Evolutionary conservation across 2,888 invertebrate genomes (phyloP).

Genomic region (Cylloceria caligata): DNA sequence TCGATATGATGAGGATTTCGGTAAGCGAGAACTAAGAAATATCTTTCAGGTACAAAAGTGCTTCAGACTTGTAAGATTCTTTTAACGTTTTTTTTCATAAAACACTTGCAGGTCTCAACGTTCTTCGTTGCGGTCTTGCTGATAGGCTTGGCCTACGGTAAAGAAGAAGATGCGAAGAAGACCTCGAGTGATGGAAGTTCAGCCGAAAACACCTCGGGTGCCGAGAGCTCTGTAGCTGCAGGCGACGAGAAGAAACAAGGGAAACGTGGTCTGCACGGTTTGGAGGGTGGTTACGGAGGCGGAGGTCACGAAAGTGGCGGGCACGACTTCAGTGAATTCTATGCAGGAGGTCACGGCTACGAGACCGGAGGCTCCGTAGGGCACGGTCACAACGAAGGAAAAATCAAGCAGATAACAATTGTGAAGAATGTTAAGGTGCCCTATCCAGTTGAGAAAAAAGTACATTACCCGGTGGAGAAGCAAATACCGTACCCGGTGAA

Average conservation of each 20-base stretch:
- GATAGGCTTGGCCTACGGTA: conserved; percentile 74
- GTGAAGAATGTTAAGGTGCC: conserved; percentile 86
- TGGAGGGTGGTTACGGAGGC: conserved; percentile 78
- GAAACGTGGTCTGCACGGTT: conserved; percentile 89
- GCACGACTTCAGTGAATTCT: conserved; percentile 48
- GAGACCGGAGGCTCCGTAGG: conserved; percentile 63
- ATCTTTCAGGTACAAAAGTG: not conserved
- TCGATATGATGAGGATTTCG: conserved; percentile 81
- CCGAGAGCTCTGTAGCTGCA: conserved; percentile 77
- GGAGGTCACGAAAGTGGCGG: conserved; percentile 65
- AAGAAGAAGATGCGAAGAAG: conserved; percentile 69
- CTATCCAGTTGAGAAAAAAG: conserved; percentile 89
- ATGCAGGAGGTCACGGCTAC: conserved; percentile 69
- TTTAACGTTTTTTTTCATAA: conserved; percentile 14
- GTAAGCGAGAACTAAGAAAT: conserved; percentile 73
- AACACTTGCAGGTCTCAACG: conserved; percentile 70
- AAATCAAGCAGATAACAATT: conserved; percentile 81
- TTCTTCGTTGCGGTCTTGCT: conserved; percentile 76
- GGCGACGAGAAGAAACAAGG: conserved; percentile 89
- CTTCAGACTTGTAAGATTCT: not conserved
- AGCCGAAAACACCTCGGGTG: conserved; percentile 60
- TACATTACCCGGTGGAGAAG: conserved; percentile 89
- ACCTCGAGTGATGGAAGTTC: conserved; percentile 47
- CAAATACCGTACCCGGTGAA: conserved; percentile 87
- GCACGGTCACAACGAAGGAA: conserved; percentile 75